Evolutionary conservation across 2,888 invertebrate genomes (phyloP).

Genomic region (Melieria picta): DNA sequence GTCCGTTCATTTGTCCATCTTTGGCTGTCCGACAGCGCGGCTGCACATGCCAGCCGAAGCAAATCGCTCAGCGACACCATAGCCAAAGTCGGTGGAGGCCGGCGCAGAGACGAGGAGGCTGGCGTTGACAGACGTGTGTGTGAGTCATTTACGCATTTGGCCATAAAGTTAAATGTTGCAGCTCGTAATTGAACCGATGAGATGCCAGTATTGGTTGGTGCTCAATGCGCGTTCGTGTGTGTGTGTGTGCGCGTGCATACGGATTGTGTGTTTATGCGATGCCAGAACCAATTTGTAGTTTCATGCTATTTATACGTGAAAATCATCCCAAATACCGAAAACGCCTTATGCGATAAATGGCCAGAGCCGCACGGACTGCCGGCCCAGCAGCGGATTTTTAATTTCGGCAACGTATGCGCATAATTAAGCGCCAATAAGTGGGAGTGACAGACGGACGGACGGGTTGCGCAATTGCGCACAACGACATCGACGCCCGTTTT

Average conservation of each 20-base stretch:
- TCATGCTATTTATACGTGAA: too few relatives aligned
- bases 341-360: too few relatives aligned
- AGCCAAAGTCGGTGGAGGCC: neutral
- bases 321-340: too few relatives aligned
- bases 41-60: neutral
- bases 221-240: neutral
- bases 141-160: constrained; percentile 5
- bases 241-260: neutral
- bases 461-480: too few relatives aligned
- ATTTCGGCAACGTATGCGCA: too few relatives aligned
- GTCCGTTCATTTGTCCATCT: constrained; percentile 5
- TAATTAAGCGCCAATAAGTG: too few relatives aligned
- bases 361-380: too few relatives aligned
- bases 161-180: constrained; percentile 1
- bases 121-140: neutral
- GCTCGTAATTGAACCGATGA: constrained; percentile 2
- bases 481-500: too few relatives aligned
- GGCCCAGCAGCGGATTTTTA: too few relatives aligned
- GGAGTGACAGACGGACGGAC: too few relatives aligned
- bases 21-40: constrained; percentile 1
- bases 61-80: neutral
- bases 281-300: neutral
- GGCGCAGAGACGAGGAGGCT: neutral
- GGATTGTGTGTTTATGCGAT: constrained; percentile 4
- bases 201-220: neutral